Evolutionary conservation across 2,113 vertebrate species (phyloP), one percentile per base, ranked within the genome.

Genomic region (Tyto alba): DNA sequence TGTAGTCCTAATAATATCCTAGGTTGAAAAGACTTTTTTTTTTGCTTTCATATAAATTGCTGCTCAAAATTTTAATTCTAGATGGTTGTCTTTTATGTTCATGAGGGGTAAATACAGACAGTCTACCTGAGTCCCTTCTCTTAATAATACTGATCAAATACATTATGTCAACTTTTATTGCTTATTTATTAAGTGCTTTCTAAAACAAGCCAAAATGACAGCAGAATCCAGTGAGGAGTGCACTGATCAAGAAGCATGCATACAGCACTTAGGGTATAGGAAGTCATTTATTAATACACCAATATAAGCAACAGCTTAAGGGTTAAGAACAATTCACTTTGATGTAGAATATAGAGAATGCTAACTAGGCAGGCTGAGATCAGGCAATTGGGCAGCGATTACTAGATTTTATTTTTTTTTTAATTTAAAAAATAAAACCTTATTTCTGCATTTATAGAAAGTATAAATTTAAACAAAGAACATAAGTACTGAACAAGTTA

Each of bases 291-390:
- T 97, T 95, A 96, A 96, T 93, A 93, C 36, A 94, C 45, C 50
- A 95, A 64, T 95, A 90, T 90, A 96, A 89, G 92, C 86, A 95
- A 85, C 83, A 91, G n/a, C 29, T 89, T n/a, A n/a, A 91, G 85
- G 50, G 57, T 87, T 95, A 53, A 26, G 30, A 89, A 55, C 21
- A 88, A 64, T 95, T 96, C 56, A 82, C 47, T 75, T 63, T 93
- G 85, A 97, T 89, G 85, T 86, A 90, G 77, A 96, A 79, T 89
- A 89, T 6, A 71, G 73, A 89, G 72, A 95, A 82, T 74, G 78
- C 91, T 97, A 96, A 95, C 95, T 93, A 96, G 94, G 71, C 78
- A 95, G 93, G 22, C n/a, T 93, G 78, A 95, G n/a, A 63, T 95
- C 85, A 90, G 85, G 93, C 86, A 96, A 93, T 72, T 97, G 90